A percentile compares a stretch with the other conserved stretches of the same genome.
Conservation (phyloP, 2,888 invertebrate species). For the Aphidius colemani region DNA sequence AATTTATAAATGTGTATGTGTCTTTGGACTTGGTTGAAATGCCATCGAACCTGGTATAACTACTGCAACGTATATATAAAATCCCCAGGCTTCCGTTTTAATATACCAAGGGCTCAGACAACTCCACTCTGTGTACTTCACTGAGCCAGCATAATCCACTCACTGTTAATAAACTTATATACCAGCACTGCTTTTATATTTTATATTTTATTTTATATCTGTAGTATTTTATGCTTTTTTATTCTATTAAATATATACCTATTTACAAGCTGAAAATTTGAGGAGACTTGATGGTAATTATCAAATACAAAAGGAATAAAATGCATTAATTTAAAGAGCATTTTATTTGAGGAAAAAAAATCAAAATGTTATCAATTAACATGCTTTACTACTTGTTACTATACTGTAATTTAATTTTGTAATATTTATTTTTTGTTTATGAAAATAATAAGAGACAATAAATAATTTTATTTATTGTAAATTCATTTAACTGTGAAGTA, state of each 20-base stretch:
- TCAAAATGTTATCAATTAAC: background rate
- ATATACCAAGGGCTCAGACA: conserved; percentile 29
- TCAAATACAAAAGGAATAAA: background rate
- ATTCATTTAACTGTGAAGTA: too few relatives aligned
- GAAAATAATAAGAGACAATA: too few relatives aligned
- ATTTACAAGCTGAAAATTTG: too few relatives aligned
- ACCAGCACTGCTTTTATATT: background rate
- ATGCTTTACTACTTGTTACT: too few relatives aligned
- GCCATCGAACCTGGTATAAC: too few relatives aligned
- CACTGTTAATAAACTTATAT: conserved; percentile 4
- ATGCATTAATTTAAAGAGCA: conserved; percentile 2
- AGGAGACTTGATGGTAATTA: background rate
- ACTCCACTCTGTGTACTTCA: conserved; percentile 1
- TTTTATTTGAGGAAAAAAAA: background rate
- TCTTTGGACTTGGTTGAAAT: too few relatives aligned
- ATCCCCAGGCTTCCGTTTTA: conserved; percentile 33
- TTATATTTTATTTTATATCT: background rate
- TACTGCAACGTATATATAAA: conserved; percentile 15
- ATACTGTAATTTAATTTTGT: too few relatives aligned
- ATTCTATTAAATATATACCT: too few relatives aligned
- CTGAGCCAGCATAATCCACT: background rate
- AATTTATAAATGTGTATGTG: background rate
- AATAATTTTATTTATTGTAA: too few relatives aligned
- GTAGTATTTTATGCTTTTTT: too few relatives aligned
- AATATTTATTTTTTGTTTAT: too few relatives aligned